Conservation (phyloP, 2,888 invertebrate species). For the Harmothoe impar region DNA sequence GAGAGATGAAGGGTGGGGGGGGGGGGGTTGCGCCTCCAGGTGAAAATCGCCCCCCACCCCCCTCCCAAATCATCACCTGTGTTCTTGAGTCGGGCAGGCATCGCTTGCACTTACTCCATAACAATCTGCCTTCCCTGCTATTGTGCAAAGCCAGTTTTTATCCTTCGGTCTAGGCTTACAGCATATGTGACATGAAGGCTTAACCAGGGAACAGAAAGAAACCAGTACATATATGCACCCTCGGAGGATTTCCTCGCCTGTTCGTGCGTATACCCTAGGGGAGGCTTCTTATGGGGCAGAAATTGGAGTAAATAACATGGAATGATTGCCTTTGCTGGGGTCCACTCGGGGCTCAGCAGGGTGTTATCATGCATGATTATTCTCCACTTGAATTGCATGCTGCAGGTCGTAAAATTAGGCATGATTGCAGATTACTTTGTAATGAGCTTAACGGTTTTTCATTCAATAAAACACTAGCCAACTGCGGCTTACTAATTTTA, state of each 20-base stretch:
- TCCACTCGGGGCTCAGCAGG: neutral
- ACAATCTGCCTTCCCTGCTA: neutral
- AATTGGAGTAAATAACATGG: constrained; percentile 23
- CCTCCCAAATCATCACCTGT: neutral
- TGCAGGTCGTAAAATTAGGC: constrained; percentile 1
- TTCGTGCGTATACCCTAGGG: too few relatives aligned
- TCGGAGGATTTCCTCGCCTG: too few relatives aligned
- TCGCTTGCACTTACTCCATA: neutral
- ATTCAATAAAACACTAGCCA: constrained; percentile 3
- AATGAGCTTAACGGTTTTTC: constrained; percentile 42
- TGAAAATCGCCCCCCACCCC: neutral
- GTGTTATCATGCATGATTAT: constrained; percentile 19
- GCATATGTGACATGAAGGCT: too few relatives aligned
- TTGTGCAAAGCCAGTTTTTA: neutral
- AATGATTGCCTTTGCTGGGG: neutral
- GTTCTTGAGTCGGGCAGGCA: neutral
- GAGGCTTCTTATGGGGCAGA: neutral
- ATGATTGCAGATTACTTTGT: constrained; percentile 25
- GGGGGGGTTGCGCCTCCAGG: neutral
- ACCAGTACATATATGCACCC: too few relatives aligned
- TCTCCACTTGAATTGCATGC: constrained; percentile 26
- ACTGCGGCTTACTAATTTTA: neutral
- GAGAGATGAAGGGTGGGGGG: neutral
- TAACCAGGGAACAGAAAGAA: too few relatives aligned
- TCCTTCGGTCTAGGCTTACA: neutral